Conservation (phyloP, 53 echinoderm and acorn worm species). For the Hippasteria phrygiana region DNA sequence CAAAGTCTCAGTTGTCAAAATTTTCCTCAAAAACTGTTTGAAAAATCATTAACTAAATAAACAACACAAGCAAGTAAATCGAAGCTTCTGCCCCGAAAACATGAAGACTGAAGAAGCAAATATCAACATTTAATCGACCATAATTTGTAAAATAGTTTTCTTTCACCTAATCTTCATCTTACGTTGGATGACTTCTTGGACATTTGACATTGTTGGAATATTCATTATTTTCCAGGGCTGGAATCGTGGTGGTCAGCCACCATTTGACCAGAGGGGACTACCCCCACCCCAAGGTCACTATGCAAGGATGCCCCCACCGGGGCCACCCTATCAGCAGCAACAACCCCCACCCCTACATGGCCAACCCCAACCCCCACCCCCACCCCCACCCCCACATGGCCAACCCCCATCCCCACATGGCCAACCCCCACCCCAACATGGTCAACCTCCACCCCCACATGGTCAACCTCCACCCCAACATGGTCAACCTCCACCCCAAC, state of each 20-base stretch:
- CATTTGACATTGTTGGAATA: too few species aligned
- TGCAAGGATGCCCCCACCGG: constrained; percentile 76
- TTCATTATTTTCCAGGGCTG: constrained; percentile 74
- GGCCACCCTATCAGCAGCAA: constrained; percentile 76
- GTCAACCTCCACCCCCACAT: not conserved
- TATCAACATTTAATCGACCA: too few species aligned
- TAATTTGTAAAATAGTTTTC: too few species aligned
- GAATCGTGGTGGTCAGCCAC: constrained; percentile 83
- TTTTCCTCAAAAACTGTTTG: too few species aligned
- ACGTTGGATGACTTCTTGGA: too few species aligned
- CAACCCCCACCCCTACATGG: constrained; percentile 52
- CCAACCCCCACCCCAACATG: not conserved
- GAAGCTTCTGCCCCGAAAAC: too few species aligned
- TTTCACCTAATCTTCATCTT: too few species aligned
- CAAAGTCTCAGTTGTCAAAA: too few species aligned
- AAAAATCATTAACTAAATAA: too few species aligned
- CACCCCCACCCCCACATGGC: not conserved
- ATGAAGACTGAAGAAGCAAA: too few species aligned
- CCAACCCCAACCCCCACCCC: constrained; percentile 9
- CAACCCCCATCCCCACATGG: not conserved
- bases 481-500: not conserved
- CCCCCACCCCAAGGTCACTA: constrained; percentile 82
- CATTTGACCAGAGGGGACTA: constrained; percentile 88
- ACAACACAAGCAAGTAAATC: too few species aligned
- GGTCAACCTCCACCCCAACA: not conserved